These are phyloP conservation scores for Drosophila tripunctata DNA, from an alignment of 2,888 invertebrate genomes.

Conservation along the genomic window DNA sequence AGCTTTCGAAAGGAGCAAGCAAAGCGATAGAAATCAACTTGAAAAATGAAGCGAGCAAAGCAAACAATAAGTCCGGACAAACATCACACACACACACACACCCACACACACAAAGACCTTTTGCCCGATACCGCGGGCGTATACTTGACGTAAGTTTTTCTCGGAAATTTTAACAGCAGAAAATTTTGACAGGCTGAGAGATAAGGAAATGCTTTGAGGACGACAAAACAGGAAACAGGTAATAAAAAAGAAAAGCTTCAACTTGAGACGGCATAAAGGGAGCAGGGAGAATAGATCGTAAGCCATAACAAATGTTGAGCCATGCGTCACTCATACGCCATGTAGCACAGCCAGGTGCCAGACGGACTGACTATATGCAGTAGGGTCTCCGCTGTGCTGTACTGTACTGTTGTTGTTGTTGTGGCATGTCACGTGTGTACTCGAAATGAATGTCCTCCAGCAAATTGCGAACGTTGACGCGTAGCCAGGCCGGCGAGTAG, in stretches of 20 bases:
- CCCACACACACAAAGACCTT: conserved; percentile 12
- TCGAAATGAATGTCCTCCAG: conserved; percentile 64
- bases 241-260: conserved; percentile 49
- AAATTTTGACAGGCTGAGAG: conserved; percentile 66
- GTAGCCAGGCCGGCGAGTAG: conserved; percentile 28
- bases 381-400: conserved; percentile 1
- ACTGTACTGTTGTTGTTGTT: conserved; percentile 28
- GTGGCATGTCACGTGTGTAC: conserved; percentile 54
- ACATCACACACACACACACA: no score
- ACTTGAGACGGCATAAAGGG: conserved; percentile 17
- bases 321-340: conserved; percentile 75
- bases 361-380: not conserved
- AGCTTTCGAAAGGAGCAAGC: conserved; percentile 69
- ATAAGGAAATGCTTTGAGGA: conserved; percentile 22
- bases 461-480: conserved; percentile 49
- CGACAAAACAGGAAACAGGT: conserved; percentile 54
- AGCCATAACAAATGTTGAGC: conserved; percentile 69
- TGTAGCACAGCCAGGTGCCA: conserved; percentile 36
- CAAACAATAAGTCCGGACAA: conserved; percentile 43
- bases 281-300: conserved; percentile 31
- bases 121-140: conserved; percentile 16
- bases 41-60: conserved; percentile 57
- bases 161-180: conserved; percentile 55
- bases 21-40: conserved; percentile 71
- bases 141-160: conserved; percentile 56